Conservation (phyloP, 2,888 invertebrate species). For the Dicyrtomina minuta region DNA sequence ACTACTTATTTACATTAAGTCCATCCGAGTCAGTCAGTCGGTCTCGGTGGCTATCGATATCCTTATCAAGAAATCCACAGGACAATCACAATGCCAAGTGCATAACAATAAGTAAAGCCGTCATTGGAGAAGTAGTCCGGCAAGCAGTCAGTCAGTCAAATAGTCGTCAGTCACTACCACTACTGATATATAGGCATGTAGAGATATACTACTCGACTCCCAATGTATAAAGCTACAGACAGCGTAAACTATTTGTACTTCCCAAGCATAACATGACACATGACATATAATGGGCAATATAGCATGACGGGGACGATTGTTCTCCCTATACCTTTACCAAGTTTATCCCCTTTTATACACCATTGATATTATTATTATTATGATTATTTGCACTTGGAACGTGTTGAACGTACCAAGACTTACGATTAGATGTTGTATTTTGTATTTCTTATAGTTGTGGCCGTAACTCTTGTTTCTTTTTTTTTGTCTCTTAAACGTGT, state of each 20-base stretch:
- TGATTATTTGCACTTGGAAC: constrained; percentile 9
- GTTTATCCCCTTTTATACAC: neutral
- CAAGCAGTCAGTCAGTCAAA: no score
- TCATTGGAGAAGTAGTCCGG: neutral
- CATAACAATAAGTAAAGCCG: constrained; percentile 4
- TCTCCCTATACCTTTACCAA: neutral
- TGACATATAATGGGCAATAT: constrained; percentile 12
- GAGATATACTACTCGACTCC: neutral
- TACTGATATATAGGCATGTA: neutral
- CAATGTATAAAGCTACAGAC: no score
- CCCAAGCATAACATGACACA: constrained; percentile 10
- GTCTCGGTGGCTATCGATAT: constrained; percentile 7
- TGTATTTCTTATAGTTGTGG: neutral
- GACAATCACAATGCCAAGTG: neutral
- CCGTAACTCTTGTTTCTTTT: constrained; percentile 3
- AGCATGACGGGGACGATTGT: neutral
- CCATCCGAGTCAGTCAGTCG: neutral
- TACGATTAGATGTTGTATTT: neutral
- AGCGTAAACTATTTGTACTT: constrained; percentile 5
- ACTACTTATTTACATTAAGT: neutral
- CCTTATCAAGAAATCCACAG: constrained; percentile 2
- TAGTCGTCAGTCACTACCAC: neutral
- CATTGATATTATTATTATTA: constrained; percentile 5
- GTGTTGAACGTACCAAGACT: constrained; percentile 2
- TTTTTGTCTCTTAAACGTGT: neutral